Conservation (phyloP, 2,888 invertebrate species). For the Microctonus brassicae region DNA sequence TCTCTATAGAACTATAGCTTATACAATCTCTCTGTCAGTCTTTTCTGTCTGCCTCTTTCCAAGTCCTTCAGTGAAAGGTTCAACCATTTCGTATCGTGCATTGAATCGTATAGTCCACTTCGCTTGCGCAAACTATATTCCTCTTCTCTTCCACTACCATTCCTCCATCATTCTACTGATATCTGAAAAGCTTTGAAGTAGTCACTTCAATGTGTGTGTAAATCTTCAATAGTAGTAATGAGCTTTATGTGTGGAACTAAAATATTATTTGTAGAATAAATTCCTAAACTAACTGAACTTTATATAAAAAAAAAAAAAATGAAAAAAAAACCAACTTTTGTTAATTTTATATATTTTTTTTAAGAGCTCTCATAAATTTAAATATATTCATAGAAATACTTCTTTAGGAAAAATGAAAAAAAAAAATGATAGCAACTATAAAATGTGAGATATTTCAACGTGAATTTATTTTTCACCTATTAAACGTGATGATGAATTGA, state of each 20-base stretch:
- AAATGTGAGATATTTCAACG: no score
- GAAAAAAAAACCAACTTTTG: no score
- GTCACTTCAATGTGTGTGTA: neutral
- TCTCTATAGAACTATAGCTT: neutral
- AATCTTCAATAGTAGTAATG: neutral
- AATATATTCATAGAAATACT: no score
- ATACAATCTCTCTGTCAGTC: neutral
- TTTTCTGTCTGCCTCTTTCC: neutral
- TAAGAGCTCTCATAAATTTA: no score
- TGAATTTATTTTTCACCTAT: no score
- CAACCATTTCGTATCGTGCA: conserved; percentile 9
- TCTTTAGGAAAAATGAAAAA: no score
- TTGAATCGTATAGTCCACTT: conserved; percentile 16
- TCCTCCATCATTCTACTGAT: neutral
- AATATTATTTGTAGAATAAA: neutral
- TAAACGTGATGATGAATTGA: no score
- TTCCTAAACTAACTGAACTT: neutral
- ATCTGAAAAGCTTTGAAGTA: neutral
- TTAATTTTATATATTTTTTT: no score
- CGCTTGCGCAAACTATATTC: conserved; percentile 18
- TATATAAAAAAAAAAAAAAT: no score
- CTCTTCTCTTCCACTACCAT: neutral
- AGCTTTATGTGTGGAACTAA: neutral
- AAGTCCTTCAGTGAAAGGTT: neutral
- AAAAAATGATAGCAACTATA: no score